These are phyloP conservation scores for Pundamilia nyererei DNA, from an alignment of 2,113 vertebrate species.

Conservation along the genomic window DNA sequence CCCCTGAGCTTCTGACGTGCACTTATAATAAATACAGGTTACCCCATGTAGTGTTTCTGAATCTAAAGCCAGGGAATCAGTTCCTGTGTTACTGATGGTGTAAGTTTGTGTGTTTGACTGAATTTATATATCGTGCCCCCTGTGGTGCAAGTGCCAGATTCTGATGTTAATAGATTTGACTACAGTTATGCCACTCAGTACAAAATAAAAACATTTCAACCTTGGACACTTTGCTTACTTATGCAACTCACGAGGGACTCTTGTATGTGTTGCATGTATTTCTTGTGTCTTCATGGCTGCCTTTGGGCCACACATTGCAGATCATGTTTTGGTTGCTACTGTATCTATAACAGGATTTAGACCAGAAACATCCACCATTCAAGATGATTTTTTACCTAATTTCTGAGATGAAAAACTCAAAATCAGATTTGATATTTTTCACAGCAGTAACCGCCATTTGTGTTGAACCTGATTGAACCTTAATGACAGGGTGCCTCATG, in stretches of 20 bases:
- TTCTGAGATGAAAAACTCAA: not conserved
- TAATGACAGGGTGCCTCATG: not conserved
- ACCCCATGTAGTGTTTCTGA: not conserved
- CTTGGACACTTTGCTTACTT: not conserved
- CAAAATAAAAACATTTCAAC: not conserved
- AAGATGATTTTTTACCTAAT: not conserved
- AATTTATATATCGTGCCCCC: not conserved
- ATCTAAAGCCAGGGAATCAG: not conserved
- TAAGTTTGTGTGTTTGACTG: not conserved
- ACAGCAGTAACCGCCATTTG: not conserved
- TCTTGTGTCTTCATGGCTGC: not conserved
- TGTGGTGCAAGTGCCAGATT: not conserved
- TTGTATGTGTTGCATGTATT: not conserved
- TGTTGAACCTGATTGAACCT: not conserved
- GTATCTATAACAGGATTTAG: no score
- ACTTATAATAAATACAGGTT: slow-evolving; percentile 18
- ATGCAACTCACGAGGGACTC: not conserved
- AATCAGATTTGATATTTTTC: not conserved
- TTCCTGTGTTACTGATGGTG: not conserved
- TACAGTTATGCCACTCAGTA: not conserved
- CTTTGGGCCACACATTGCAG: not conserved
- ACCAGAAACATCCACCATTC: not conserved
- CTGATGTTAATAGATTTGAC: not conserved
- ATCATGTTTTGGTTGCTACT: not conserved
- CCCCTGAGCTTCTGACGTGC: not conserved